Base-by-base conservation (phyloP, 2,888 invertebrate genomes). In the Strigamia maritima region DNA sequence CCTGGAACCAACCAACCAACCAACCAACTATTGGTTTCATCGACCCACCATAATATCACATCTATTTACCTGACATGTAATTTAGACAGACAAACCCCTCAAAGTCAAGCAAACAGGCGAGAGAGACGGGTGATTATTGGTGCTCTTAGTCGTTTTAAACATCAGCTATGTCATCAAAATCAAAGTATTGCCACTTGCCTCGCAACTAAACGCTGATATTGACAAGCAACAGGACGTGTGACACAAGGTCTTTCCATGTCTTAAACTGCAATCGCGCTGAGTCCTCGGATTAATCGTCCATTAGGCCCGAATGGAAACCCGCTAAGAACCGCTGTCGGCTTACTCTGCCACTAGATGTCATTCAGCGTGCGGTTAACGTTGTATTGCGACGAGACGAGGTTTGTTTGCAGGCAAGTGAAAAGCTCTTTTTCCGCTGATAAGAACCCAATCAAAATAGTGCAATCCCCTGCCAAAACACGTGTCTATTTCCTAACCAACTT, bases 391-490 rank as follows among this genome's bases (percentile, higher is more conserved):
- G n/a, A n/a, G n/a, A n/a, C n/a, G 10, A 31, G 49, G 60, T 19
- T 65, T 65, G 65, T 65, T 65, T 65, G 26, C 65, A 24, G 16
- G 26, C 65, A 65, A 65, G 24, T 22, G 22, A 24, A 65, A 65
- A 65, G 65, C 65, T 65, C 65, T 65, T 65, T 65, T 65, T 65
- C 65, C 16, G 24, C 65, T 12, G 65, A 65, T 65, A 65, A 65
- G 65, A 65, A 65, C 65, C 65, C 65, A 65, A 65, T 65, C 65
- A 65, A 65, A 65, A 65, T 28, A 65, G 28, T 24, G 65, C 65
- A 65, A 65, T 65, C 65, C 65, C 65, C 65, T 65, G 65, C 65
- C 65, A 65, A 65, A 65, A 65, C 65, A 65, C 65, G 65, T 65
- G 65, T 65, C 65, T 65, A 26, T 65, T 65, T 65, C 65, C 65